phyloP scores from a whole-genome alignment of 2,888 invertebrate genomes.

The Nezara viridula region DNA sequence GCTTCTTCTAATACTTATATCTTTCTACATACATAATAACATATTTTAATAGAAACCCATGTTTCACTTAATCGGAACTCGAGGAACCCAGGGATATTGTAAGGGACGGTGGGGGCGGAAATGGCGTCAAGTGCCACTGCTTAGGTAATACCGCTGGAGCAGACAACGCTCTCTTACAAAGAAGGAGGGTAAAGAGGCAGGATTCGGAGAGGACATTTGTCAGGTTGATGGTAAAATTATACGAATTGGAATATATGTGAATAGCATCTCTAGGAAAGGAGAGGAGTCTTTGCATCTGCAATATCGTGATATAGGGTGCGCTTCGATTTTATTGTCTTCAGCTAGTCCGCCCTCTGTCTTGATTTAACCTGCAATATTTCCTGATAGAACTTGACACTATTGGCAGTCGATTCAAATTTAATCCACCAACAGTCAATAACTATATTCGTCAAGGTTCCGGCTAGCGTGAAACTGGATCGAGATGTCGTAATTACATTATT shows the following conservation, averaged over 20 bases:
- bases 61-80: too few species aligned
- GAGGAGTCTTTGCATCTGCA: slow-evolving; percentile 9
- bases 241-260: slow-evolving; percentile 44
- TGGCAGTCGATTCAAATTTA: neutral
- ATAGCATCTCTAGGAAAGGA: neutral
- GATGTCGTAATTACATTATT: neutral
- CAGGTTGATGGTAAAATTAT: slow-evolving; percentile 35
- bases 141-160: neutral
- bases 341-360: neutral
- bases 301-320: slow-evolving; percentile 21
- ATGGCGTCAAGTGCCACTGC: slow-evolving; percentile 7
- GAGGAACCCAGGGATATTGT: too few species aligned
- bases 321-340: neutral
- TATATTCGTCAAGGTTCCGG: neutral
- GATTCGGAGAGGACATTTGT: neutral
- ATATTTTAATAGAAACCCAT: too few species aligned
- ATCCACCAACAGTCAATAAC: neutral
- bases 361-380: neutral
- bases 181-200: neutral
- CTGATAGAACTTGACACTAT: neutral
- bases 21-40: too few species aligned
- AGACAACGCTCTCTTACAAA: neutral
- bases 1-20: too few species aligned
- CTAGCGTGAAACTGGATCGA: neutral
- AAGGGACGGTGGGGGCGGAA: neutral